Evolutionary conservation across 1,140 invertebrate genomes (phyloP), one percentile per base, ranked within the genome.

Genomic region (Ceratina australensis): DNA sequence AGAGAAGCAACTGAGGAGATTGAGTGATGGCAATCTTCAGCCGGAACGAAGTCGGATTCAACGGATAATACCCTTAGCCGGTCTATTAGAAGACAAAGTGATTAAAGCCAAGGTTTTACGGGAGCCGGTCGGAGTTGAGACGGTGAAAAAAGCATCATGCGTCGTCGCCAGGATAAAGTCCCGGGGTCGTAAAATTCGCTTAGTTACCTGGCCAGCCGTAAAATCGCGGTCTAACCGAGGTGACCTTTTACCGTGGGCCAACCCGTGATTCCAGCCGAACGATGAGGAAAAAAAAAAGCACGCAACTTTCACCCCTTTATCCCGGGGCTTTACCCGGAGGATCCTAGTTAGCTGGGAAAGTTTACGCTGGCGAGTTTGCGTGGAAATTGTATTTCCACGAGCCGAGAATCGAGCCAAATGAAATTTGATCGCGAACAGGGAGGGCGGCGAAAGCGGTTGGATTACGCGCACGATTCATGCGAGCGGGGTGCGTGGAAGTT

Each of bases 351-450:
- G 65, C 50, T 20, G 47, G 50, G 54, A 57, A 82, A 82, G 69
- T 72, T 81, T 50, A 33, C 52, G 42, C 65, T 12, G 54, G 4
- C 20, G 69, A 84, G 83, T 84, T 85, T 83, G n/a, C 65, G 78
- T 60, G 50, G 63, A 80, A 77, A 80, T 83, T 80, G 60, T 73
- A 84, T 80, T 83, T 83, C 33, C 60, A 59, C 42, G 73, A 42
- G 80, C 57, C 60, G 80, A 79, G 75, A 83, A 82, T 83, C 71
- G 64, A 83, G 80, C 80, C 47, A 77, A 83, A 79, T 64, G 81
- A 83, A 73, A 82, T 82, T 82, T 79, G 80, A 83, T 82, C 76
- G 77, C 54, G 76, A 50, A 71, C 49, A 20, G 64, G 20, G 47
- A 3, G 49, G 20, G 18, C 12, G 20, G 42, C 33, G 33, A 42